A percentile compares a stretch with the other conserved stretches of the same genome.
These are phyloP conservation scores for Poecilia velifera DNA, from an alignment of 2,797 vertebrate genomes.

Conservation along the genomic window DNA sequence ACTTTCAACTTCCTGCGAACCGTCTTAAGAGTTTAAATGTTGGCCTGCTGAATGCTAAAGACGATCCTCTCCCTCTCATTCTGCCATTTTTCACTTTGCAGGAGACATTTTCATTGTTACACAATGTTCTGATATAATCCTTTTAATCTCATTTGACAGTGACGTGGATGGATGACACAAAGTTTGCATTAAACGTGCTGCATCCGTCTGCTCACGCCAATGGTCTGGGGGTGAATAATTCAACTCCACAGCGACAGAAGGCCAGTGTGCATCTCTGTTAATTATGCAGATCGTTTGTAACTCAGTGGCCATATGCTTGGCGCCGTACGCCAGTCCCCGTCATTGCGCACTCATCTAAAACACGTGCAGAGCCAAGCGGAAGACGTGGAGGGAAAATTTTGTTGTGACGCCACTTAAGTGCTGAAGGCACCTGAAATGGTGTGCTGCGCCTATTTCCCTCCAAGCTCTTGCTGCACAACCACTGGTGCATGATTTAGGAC, in stretches of 20 bases:
- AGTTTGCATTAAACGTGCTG: conserved; percentile 5
- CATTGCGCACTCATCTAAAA: conserved; percentile 5
- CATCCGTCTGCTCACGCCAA: conserved; percentile 27
- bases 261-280: conserved; percentile 67
- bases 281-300: conserved; percentile 71
- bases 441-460: conserved; percentile 29
- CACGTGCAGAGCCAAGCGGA: conserved; percentile 21
- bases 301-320: conserved; percentile 60
- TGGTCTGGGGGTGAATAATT: conserved; percentile 73
- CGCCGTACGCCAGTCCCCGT: conserved; percentile 37
- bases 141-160: conserved; percentile 15
- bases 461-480: conserved; percentile 9
- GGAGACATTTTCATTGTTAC: conserved; percentile 12
- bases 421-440: conserved; percentile 29
- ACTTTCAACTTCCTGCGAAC: conserved; percentile 35
- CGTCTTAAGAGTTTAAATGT: conserved; percentile 9
- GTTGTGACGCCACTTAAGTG: conserved; percentile 15
- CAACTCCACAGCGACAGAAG: conserved; percentile 63
- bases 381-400: conserved; percentile 24
- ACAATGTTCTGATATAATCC: conserved; percentile 21
- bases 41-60: background rate
- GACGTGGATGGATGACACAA: conserved; percentile 10
- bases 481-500: conserved; percentile 13
- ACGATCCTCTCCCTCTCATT: conserved; percentile 8
- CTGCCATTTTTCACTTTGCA: conserved; percentile 32